Evolutionary conservation across 1,140 invertebrate species (phyloP).

Genomic region (Panulirus ornatus): DNA sequence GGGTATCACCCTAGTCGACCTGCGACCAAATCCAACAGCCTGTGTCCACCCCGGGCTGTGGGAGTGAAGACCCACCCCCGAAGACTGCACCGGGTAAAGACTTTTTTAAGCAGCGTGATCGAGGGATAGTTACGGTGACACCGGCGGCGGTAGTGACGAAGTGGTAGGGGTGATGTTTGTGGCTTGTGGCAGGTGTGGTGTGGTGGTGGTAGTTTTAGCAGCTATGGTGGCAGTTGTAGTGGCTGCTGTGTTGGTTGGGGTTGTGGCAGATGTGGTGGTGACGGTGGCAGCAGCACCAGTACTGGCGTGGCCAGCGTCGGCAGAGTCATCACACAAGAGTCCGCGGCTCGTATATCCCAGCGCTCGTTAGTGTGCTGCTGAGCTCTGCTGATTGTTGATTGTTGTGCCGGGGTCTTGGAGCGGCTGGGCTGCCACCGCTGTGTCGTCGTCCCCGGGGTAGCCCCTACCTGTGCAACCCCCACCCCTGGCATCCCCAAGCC

Average conservation of each 20-base stretch:
- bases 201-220: no score
- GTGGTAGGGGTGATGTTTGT: no score
- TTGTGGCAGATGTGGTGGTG: not conserved
- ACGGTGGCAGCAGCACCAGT: not conserved
- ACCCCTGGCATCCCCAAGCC: not conserved
- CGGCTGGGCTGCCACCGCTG: not conserved
- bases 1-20: no score
- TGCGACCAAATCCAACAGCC: no score
- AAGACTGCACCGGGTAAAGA: no score
- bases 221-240: not conserved
- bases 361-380: slow-evolving; percentile 5
- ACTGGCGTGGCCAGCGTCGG: not conserved
- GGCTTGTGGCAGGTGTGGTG: no score
- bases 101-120: no score
- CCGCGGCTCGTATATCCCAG: not conserved
- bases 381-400: slow-evolving; percentile 34
- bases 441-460: not conserved
- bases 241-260: not conserved
- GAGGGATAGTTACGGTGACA: no score
- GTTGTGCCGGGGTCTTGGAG: not conserved
- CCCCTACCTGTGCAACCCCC: not conserved
- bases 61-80: no score
- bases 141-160: no score
- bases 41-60: no score
- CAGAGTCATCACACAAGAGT: not conserved